Evolutionary conservation across 2,113 vertebrate species (phyloP).

Genomic region (Calyptomena viridis): DNA sequence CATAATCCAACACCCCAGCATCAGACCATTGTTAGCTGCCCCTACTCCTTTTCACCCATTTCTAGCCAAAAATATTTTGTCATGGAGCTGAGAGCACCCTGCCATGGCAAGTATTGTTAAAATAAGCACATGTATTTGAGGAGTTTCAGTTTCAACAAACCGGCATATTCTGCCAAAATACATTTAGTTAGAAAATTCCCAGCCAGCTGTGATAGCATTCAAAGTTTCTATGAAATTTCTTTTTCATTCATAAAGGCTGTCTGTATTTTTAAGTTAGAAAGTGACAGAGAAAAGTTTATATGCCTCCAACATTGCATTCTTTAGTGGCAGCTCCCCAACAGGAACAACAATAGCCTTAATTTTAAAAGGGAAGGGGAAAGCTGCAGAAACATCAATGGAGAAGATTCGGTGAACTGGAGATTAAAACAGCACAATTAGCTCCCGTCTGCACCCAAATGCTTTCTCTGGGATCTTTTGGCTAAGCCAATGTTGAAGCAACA

Average conservation of each 20-base stretch:
- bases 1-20: background rate
- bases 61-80: background rate
- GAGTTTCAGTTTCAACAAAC: background rate
- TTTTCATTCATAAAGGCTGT: background rate
- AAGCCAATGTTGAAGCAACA: background rate
- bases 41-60: background rate
- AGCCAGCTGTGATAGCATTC: background rate
- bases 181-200: background rate
- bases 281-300: background rate
- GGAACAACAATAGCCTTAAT: background rate
- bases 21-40: background rate
- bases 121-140: background rate
- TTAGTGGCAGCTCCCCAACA: background rate
- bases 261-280: background rate
- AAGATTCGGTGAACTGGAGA: background rate
- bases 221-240: background rate
- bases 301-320: background rate
- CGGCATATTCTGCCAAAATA: background rate
- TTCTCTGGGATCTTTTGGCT: background rate
- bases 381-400: background rate
- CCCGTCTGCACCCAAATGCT: background rate
- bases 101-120: background rate
- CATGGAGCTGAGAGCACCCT: background rate
- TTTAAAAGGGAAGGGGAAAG: background rate
- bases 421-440: background rate